phyloP scores from a whole-genome alignment of 2,888 invertebrate genomes.

The Scaeva pyrastri region DNA sequence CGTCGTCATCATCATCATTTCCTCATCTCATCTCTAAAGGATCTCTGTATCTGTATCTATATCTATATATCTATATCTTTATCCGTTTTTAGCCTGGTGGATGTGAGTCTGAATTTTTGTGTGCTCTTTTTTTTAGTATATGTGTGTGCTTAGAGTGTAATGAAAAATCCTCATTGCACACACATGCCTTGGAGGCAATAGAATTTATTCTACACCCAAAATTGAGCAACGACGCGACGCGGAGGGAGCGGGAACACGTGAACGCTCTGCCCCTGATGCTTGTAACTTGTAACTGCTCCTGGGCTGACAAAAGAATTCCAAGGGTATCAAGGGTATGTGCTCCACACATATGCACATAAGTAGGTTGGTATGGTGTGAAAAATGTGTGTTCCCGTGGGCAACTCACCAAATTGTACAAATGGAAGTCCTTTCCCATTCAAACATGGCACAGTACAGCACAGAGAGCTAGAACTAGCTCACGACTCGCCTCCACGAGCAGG shows the following conservation, averaged over 20 bases:
- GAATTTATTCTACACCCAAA: slow-evolving; percentile 62
- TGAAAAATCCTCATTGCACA: slow-evolving; percentile 55
- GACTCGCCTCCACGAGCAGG: slow-evolving; percentile 29
- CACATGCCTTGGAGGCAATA: slow-evolving; percentile 52
- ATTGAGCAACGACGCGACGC: slow-evolving; percentile 2
- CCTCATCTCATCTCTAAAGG: slow-evolving; percentile 44
- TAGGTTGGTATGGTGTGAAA: slow-evolving; percentile 52
- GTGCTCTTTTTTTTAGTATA: neutral
- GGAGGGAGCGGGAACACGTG: neutral
- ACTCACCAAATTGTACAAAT: slow-evolving; percentile 56
- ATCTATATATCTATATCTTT: slow-evolving; percentile 47
- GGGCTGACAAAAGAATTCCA: slow-evolving; percentile 55
- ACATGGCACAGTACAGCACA: slow-evolving; percentile 28
- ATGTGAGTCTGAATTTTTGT: slow-evolving; percentile 22
- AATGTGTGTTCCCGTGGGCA: slow-evolving; percentile 62
- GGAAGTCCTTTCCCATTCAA: slow-evolving; percentile 51
- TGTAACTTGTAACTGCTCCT: neutral
- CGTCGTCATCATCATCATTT: slow-evolving; percentile 71
- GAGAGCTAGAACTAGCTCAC: neutral
- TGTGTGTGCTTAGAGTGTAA: slow-evolving; percentile 50
- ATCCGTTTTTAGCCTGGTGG: slow-evolving; percentile 36
- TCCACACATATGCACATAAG: neutral
- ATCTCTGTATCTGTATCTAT: slow-evolving; percentile 50
- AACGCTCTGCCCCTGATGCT: neutral
- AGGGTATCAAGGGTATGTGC: slow-evolving; percentile 22